These are phyloP conservation scores for Polydrusus pterygomalis DNA, from an alignment of 2,888 invertebrate species.

Conservation along the genomic window DNA sequence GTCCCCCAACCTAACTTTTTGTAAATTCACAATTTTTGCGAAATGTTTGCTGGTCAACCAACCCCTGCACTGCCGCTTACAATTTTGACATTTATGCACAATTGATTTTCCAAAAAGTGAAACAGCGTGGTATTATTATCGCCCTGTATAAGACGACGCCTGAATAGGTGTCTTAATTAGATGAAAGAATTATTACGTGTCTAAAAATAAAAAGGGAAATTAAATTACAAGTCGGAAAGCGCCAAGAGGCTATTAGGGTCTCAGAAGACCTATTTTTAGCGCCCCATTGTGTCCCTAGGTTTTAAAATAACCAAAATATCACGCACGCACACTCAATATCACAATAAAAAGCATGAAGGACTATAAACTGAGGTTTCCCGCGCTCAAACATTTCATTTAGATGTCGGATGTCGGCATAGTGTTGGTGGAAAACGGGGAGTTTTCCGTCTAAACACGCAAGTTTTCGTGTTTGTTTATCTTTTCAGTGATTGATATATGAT, in stretches of 20 bases:
- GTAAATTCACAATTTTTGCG: too few species aligned
- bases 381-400: conserved; percentile 46
- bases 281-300: conserved; percentile 50
- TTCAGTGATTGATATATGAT: conserved; percentile 13
- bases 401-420: conserved; percentile 35
- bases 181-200: background rate
- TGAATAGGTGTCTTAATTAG: conserved; percentile 1
- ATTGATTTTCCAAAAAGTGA: too few species aligned
- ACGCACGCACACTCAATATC: conserved; percentile 50
- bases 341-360: conserved; percentile 48
- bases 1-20: too few species aligned
- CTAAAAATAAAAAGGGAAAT: conserved; percentile 25
- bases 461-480: conserved; percentile 21
- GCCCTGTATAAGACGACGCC: background rate
- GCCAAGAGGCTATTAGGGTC: conserved; percentile 44
- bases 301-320: conserved; percentile 51
- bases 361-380: conserved; percentile 52
- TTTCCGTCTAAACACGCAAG: conserved; percentile 2
- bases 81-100: too few species aligned
- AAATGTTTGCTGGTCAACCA: too few species aligned
- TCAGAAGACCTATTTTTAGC: conserved; percentile 47
- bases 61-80: too few species aligned
- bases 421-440: conserved; percentile 10
- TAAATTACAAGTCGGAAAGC: conserved; percentile 13
- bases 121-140: background rate